A percentile compares a stretch with the other conserved stretches of the same genome.
Evolutionary conservation across 1,140 invertebrate genomes (phyloP).

Genomic region (Diachasma alloeum): DNA sequence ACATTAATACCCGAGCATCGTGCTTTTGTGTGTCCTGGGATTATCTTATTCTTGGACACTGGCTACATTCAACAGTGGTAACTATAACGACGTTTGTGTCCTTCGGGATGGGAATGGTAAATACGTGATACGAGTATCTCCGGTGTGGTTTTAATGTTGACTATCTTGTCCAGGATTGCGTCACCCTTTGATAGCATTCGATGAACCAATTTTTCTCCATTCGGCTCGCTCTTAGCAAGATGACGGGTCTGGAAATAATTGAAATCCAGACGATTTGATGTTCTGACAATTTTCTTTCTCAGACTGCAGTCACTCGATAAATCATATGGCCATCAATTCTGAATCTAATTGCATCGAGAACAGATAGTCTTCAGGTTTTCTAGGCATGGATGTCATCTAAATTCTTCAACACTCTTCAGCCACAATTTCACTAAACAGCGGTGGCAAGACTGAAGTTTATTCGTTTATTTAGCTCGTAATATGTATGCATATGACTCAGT

Average conservation of each 20-base stretch:
- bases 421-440: too few relatives aligned
- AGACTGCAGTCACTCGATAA: too few relatives aligned
- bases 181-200: neutral
- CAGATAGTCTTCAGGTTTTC: too few relatives aligned
- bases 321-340: too few relatives aligned
- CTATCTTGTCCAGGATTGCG: neutral
- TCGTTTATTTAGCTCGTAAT: too few relatives aligned
- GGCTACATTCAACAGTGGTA: slow-evolving; percentile 36
- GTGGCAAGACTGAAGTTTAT: too few relatives aligned
- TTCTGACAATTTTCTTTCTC: too few relatives aligned
- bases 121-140: slow-evolving; percentile 4
- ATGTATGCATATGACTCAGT: too few relatives aligned
- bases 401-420: too few relatives aligned
- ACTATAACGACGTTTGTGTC: slow-evolving; percentile 21
- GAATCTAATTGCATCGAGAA: too few relatives aligned
- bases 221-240: neutral
- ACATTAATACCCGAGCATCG: slow-evolving; percentile 57
- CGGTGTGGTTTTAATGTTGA: neutral
- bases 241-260: neutral
- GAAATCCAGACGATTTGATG: too few relatives aligned
- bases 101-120: slow-evolving; percentile 15
- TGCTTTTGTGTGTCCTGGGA: slow-evolving; percentile 51
- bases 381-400: too few relatives aligned
- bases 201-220: slow-evolving; percentile 12
- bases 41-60: slow-evolving; percentile 62